A percentile compares a stretch with the other conserved stretches of the same genome.
These are phyloP conservation scores for Eumaeus atala DNA, from an alignment of 1,140 invertebrate genomes.

Conservation along the genomic window DNA sequence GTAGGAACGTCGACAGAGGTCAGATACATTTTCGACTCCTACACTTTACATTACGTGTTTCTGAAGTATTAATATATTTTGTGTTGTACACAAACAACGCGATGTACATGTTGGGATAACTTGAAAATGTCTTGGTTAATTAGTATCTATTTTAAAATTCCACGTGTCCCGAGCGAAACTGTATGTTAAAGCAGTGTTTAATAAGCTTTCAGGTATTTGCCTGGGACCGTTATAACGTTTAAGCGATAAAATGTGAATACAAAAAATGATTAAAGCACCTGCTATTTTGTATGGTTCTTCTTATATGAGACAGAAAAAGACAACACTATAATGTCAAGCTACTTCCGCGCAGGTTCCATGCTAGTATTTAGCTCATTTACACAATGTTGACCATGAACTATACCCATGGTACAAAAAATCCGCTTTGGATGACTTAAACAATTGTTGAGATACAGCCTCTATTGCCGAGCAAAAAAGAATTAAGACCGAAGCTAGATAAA, in stretches of 20 bases:
- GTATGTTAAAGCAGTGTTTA: too few species aligned
- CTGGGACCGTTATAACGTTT: constrained; percentile 42
- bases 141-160: too few species aligned
- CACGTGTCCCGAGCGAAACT: too few species aligned
- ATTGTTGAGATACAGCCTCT: neutral
- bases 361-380: constrained; percentile 28
- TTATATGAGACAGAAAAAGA: constrained; percentile 29
- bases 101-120: too few species aligned
- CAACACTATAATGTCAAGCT: constrained; percentile 48
- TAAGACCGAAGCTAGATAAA: neutral
- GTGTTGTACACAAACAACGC: too few species aligned
- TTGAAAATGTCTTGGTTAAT: too few species aligned
- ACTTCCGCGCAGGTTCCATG: constrained; percentile 39
- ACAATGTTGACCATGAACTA: constrained; percentile 55
- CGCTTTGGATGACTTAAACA: constrained; percentile 47
- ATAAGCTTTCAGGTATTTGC: too few species aligned
- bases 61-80: too few species aligned
- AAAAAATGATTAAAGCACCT: constrained; percentile 44
- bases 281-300: constrained; percentile 28
- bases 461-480: neutral
- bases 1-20: neutral
- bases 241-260: constrained; percentile 38
- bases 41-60: too few species aligned
- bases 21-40: too few species aligned
- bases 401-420: constrained; percentile 52